phyloP scores from a whole-genome alignment of 2,888 invertebrate genomes.

The Uloborus plumipes region DNA sequence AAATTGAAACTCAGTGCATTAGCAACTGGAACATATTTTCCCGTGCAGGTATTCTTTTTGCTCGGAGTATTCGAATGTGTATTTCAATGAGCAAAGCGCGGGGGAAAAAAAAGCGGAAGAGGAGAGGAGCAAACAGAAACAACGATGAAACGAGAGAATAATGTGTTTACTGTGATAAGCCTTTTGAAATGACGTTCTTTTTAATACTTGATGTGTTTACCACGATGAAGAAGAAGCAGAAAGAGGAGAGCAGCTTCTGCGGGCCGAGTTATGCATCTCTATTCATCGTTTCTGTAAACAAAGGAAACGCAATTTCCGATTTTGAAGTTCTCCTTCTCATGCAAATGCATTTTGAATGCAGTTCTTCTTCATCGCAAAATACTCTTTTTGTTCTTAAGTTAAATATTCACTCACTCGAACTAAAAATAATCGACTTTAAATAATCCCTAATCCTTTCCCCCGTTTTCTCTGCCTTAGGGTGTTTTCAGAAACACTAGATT shows the following conservation, averaged over 20 bases:
- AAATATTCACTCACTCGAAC: slow-evolving; percentile 58
- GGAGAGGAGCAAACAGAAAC: slow-evolving; percentile 50
- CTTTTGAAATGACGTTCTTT: slow-evolving; percentile 63
- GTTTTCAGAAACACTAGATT: slow-evolving; percentile 19
- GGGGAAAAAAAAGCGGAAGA: slow-evolving; percentile 27
- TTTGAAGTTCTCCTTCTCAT: slow-evolving; percentile 47
- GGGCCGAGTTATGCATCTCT: slow-evolving; percentile 22
- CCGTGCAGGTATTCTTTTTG: slow-evolving; percentile 42
- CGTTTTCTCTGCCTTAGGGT: slow-evolving; percentile 25
- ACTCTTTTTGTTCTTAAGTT: slow-evolving; percentile 31
- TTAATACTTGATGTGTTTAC: slow-evolving; percentile 64
- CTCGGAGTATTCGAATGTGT: slow-evolving; percentile 37
- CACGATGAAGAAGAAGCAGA: slow-evolving; percentile 32
- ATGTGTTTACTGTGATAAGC: slow-evolving; percentile 64
- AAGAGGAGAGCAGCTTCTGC: slow-evolving; percentile 41
- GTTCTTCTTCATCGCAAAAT: slow-evolving; percentile 12
- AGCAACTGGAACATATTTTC: slow-evolving; percentile 13
- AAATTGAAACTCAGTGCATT: slow-evolving; percentile 62
- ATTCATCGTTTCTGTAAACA: slow-evolving; percentile 54
- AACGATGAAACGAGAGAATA: slow-evolving; percentile 57
- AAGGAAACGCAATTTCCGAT: slow-evolving; percentile 63
- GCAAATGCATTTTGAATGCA: slow-evolving; percentile 63
- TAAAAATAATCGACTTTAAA: slow-evolving; percentile 61
- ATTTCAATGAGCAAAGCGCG: slow-evolving; percentile 50
- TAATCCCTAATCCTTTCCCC: slow-evolving; percentile 59